A percentile compares a stretch with the other conserved stretches of the same genome.
phyloP scores from a whole-genome alignment of 2,888 invertebrate species.

The Nowickia ferox region DNA sequence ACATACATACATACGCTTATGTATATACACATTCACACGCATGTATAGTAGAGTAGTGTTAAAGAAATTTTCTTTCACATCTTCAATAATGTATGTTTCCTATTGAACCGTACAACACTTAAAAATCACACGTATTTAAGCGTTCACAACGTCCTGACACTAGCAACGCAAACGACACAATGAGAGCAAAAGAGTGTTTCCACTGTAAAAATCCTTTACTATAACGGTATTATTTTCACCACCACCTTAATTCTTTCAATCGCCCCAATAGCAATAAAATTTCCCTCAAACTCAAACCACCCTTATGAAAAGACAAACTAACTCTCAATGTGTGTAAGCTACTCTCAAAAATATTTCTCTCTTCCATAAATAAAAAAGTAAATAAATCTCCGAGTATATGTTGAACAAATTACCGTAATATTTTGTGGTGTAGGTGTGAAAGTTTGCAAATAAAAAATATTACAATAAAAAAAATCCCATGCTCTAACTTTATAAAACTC shows the following conservation, averaged over 20 bases:
- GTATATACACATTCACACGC: conserved; percentile 41
- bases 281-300: conserved; percentile 50
- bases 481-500: conserved; percentile 19
- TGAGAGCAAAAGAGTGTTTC: conserved; percentile 74
- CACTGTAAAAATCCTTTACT: conserved; percentile 77
- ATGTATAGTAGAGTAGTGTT: conserved; percentile 58
- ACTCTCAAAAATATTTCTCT: conserved; percentile 3
- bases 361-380: background rate
- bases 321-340: background rate
- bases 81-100: conserved; percentile 41
- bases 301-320: conserved; percentile 13
- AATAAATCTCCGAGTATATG: conserved; percentile 22
- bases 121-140: conserved; percentile 61
- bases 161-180: conserved; percentile 83
- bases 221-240: conserved; percentile 71
- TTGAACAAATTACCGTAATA: conserved; percentile 55
- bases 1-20: conserved; percentile 32
- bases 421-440: conserved; percentile 14
- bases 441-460: background rate
- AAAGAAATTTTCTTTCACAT: conserved; percentile 68
- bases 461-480: conserved; percentile 2
- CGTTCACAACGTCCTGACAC: conserved; percentile 80
- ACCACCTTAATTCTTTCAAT: conserved; percentile 64
- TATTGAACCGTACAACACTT: conserved; percentile 68
- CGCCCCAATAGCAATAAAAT: conserved; percentile 25